Evolutionary conservation across 2,888 invertebrate species (phyloP).

Genomic region (Drosophila formosana): DNA sequence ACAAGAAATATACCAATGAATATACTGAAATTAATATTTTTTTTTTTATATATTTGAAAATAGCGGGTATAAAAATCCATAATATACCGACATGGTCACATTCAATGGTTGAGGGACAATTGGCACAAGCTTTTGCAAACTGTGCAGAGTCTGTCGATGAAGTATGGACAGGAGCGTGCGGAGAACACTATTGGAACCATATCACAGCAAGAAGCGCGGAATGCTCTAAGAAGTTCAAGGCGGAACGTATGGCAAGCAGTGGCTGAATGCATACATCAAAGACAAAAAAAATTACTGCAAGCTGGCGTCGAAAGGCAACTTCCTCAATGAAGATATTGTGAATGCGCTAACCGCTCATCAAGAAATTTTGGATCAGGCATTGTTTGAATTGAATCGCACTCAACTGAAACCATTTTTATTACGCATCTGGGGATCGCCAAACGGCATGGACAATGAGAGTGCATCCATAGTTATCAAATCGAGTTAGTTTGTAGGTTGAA

Average conservation of each 20-base stretch:
- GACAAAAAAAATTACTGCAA: slow-evolving; percentile 92
- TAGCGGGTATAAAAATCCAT: no score
- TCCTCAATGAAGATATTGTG: slow-evolving; percentile 90
- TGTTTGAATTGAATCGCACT: slow-evolving; percentile 90
- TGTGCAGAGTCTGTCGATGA: slow-evolving; percentile 93
- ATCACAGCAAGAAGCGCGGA: slow-evolving; percentile 91
- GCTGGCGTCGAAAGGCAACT: slow-evolving; percentile 88
- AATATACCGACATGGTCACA: no score
- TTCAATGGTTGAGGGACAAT: slow-evolving; percentile 93
- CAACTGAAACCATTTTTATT: slow-evolving; percentile 92
- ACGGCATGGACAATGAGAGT: slow-evolving; percentile 90
- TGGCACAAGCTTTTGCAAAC: slow-evolving; percentile 95
- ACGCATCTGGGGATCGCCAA: slow-evolving; percentile 92
- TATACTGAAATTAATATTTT: no score
- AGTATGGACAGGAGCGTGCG: slow-evolving; percentile 92
- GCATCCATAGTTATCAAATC: slow-evolving; percentile 84
- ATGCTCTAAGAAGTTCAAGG: slow-evolving; percentile 91
- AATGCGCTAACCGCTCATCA: slow-evolving; percentile 90
- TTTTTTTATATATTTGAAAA: no score
- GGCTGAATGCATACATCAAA: slow-evolving; percentile 93
- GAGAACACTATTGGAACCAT: slow-evolving; percentile 91
- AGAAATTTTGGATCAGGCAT: slow-evolving; percentile 90
- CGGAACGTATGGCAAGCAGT: slow-evolving; percentile 97
- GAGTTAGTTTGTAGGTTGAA: slow-evolving; percentile 69
- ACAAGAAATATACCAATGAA: no score